Evolutionary conservation across 2,797 vertebrate species (phyloP), one percentile per base, ranked within the genome.

Genomic region (Pampus argenteus): DNA sequence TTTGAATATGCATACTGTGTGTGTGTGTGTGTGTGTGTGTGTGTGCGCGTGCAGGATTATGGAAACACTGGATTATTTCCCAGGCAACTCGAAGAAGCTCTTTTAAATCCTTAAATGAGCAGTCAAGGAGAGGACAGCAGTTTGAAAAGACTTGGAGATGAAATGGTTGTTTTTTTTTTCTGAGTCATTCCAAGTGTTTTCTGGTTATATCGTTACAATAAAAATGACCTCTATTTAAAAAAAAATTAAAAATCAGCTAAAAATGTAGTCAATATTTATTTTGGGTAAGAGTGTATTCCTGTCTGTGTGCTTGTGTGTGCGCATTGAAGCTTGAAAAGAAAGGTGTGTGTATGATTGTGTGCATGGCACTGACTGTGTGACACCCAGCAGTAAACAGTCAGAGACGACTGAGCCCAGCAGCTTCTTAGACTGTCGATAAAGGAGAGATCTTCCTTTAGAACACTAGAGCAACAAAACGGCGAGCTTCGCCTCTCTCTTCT

Each of bases 1-100:
- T 62, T 49, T 64, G 20, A 73, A 36, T 54, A n/a, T 29, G 36
- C 3, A 3, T 23, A 28, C 18, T 25, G 52, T 14, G 29, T 34
- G 23, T 40, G 52, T 52, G n/a, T 45, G 76, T 44, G 17, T 34
- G 57, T 26, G 58, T 54, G 57, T 75, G 63, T 76, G 76, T 51
- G 64, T 82, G 45, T 38, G 77, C 71, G 69, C 79, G 78, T 84
- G 20, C 66, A 84, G 86, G 89, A 91, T 92, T 90, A 91, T 54
- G 34, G 78, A 83, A 89, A 85, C 75, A 81, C 62, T 86, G 88
- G 89, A 90, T 91, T 90, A 90, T 86, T 83, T 79, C 64, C 69
- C 75, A 34, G 0, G 10, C 10, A 31, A 42, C 72, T 86, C 48
- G 58, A 76, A 78, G 81, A 74, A 85, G 64, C 71, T 64, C 49